phyloP scores from a whole-genome alignment of 2,797 vertebrate genomes.

The Amblyopsis hoosieri region DNA sequence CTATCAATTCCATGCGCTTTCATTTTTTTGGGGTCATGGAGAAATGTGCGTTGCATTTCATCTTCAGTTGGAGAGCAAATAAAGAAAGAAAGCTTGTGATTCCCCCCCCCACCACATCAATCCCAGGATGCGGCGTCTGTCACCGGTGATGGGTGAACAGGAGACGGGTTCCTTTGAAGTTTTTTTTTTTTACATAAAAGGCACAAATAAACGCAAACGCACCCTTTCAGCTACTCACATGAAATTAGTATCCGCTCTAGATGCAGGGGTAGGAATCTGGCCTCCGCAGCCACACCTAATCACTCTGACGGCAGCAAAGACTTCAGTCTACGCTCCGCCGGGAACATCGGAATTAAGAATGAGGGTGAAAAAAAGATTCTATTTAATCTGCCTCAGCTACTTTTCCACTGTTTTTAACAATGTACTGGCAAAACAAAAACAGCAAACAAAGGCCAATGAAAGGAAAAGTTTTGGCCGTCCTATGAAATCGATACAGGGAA shows the following conservation, averaged over 20 bases:
- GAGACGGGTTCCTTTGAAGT: conserved; percentile 79
- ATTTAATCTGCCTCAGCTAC: conserved; percentile 79
- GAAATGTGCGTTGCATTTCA: conserved; percentile 61
- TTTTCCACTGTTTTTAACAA: conserved; percentile 68
- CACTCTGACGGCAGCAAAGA: conserved; percentile 76
- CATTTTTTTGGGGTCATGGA: conserved; percentile 20
- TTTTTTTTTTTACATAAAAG: conserved; percentile 77
- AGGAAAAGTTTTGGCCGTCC: conserved; percentile 54
- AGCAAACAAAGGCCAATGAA: conserved; percentile 57
- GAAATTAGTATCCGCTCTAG: conserved; percentile 75
- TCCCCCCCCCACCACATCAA: conserved; percentile 40
- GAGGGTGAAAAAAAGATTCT: conserved; percentile 30
- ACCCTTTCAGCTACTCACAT: conserved; percentile 80
- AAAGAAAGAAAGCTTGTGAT: conserved; percentile 72
- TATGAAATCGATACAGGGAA: conserved; percentile 60
- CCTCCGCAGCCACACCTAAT: conserved; percentile 83
- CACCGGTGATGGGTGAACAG: conserved; percentile 77
- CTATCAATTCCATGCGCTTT: conserved; percentile 53
- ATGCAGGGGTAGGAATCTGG: conserved; percentile 67
- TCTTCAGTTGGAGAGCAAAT: conserved; percentile 67
- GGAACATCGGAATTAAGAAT: conserved; percentile 69
- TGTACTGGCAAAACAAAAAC: conserved; percentile 61
- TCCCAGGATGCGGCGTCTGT: conserved; percentile 75
- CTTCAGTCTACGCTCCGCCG: conserved; percentile 64
- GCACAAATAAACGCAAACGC: conserved; percentile 79